Evolutionary conservation across 2,113 vertebrate species (phyloP), one percentile per base, ranked within the genome.

Genomic region (Crotalus horridus): DNA sequence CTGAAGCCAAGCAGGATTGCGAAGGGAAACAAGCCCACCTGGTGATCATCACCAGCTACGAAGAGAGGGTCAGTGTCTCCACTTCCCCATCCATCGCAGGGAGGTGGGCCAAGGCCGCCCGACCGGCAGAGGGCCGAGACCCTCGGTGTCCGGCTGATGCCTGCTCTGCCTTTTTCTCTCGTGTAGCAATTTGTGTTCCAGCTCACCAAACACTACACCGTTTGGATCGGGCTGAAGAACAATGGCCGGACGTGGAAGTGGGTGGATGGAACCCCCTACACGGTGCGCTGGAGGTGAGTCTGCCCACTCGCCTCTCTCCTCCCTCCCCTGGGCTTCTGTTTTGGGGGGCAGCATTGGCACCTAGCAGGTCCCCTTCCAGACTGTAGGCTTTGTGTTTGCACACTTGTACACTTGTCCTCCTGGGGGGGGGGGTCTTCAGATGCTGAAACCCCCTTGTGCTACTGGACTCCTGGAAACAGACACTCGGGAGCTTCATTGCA

Each of bases 101-200:
- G 61, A 13, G 26, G 10, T 2, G 9, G 43, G 46, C 46, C 8
- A 4, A 74, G 69, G 6, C 61, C 0, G 13, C 24, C 2, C 0
- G 11, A 6, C 9, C 4, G 0, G 12, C 2, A 3, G 51, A 1
- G 4, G 10, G 51, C 87, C 0, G 87, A 4, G 6, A 17, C 3
- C 43, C 20, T 21, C 15, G 0, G 20, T n/a, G 11, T 15, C n/a
- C n/a, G 2, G 15, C 43, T 85, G 0, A 29, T 17, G 0, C 2
- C 0, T 2, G 1, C 15, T 54, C 5, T 48, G n/a, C 15, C 1
- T 85, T 13, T 69, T 17, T 46, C 33, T n/a, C 33, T 24, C 0
- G 7, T 0, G 0, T 26, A 92, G 92, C 43, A 59, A 51, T 92
- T 92, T 23, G 88, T 92, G 54, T 12, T 8, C 6, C 20, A 10